These are phyloP conservation scores for Solea senegalensis DNA, from an alignment of 2,113 vertebrate species.

Conservation along the genomic window DNA sequence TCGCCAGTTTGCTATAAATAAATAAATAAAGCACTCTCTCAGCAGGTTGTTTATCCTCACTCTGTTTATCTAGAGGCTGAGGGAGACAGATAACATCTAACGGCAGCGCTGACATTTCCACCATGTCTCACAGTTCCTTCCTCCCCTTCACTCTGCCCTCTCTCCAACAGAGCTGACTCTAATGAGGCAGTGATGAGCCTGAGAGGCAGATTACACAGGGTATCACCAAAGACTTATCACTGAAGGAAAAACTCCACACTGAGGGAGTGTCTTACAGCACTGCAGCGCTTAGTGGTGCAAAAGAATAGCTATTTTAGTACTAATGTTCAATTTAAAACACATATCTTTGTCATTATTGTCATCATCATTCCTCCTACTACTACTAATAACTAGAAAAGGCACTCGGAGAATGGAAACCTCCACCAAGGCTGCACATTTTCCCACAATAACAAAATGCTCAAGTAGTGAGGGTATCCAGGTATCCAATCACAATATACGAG, in stretches of 20 bases:
- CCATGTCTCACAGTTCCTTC: slow-evolving; percentile 35
- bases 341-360: neutral
- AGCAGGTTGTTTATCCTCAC: slow-evolving; percentile 23
- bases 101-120: slow-evolving; percentile 63
- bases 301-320: neutral
- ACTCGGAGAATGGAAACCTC: too few relatives aligned
- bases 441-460: too few relatives aligned
- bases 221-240: slow-evolving; percentile 12
- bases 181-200: slow-evolving; percentile 39
- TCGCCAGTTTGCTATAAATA: slow-evolving; percentile 31
- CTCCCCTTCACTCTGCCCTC: slow-evolving; percentile 9
- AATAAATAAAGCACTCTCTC: slow-evolving; percentile 44
- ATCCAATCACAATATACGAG: too few relatives aligned
- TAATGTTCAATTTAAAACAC: neutral
- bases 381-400: too few relatives aligned
- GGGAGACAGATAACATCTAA: slow-evolving; percentile 30
- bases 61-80: slow-evolving; percentile 18
- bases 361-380: too few relatives aligned
- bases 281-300: neutral
- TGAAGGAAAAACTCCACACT: neutral
- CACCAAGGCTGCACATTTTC: too few relatives aligned
- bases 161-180: slow-evolving; percentile 41
- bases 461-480: too few relatives aligned
- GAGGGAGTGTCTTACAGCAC: neutral
- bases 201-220: slow-evolving; percentile 34